Base-by-base conservation (phyloP, 2,113 vertebrate genomes). In the Phaethornis superciliosus region DNA sequence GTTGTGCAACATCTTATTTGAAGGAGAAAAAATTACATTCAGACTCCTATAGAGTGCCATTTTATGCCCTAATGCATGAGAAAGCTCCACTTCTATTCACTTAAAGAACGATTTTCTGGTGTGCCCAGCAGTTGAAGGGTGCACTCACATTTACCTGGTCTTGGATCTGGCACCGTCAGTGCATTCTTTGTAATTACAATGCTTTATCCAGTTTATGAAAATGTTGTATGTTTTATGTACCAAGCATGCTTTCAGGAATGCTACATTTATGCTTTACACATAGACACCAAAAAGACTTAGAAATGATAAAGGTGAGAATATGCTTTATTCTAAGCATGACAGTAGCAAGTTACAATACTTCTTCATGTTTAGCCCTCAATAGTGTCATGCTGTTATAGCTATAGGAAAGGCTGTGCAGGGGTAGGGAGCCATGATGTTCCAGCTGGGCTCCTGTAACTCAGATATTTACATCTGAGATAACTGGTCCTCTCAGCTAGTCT, bases 391-490 rank as follows among this genome's bases (percentile, higher is more conserved):
- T 96, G 96, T 89, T 93, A 74, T 33, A 92, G 71, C 92, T 81
- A 67, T 91, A 51, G 92, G 92, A 96, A 95, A 93, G 74, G 64
- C 63, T 42, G 55, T 65, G 88, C 79, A 63, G 49, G 44, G 74
- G 74, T 89, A 95, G 90, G 81, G 94, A 91, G 85, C 87, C 4
- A 2, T 75, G 86, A 42, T 4, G 80, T 88, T 96, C 95, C 81
- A 95, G 89, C 96, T 97, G 93, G 91, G 95, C 94, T 96, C 87
- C 94, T 91, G 79, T 93, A 92, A 88, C 88, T 87, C 62, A 42
- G 70, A 64, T 86, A 91, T 97, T 96, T 95, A 93, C 79, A 97
- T 88, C 74, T 86, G 68, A 96, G 88, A 95, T 90, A 92, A 96
- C 85, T 64, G 93, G 91, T 94, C 76, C 59, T 96, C 68, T 96